Evolutionary conservation across 2,888 invertebrate genomes (phyloP), one percentile per base, ranked within the genome.

Genomic region (Prosapia bicincta): DNA sequence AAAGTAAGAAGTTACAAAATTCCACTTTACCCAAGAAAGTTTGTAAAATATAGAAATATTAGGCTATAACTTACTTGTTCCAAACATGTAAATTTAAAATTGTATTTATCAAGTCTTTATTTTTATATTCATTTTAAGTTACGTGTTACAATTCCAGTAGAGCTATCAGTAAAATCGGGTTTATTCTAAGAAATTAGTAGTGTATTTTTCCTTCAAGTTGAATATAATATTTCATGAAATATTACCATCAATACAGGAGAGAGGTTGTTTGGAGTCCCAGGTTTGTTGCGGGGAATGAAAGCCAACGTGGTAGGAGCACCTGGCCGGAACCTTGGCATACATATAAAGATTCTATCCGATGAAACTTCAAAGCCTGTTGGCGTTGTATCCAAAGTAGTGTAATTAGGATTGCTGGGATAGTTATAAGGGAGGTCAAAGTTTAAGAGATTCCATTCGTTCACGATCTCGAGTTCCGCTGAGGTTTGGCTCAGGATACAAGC

Each of bases 301-400:
- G 89, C 90, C 6, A 95, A 82, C 0, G 94, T 93, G 0, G 94
- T 92, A 0, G 95, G 90, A 0, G 94, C 91, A 3, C 95, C 95
- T 0, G 89, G 88, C 76, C 93, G 88, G 28, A 94, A 84, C 75
- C 95, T 86, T 0, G 95, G 95, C 13, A 91, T 90, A 0, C 93
- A 90, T n/a, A 95, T 78, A 83, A 93, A 94, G 26, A 95, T 86
- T 78, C 91, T 87, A 81, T 93, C 91, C 85, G 89, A 88, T 1
- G 89, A 89, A 30, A 94, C 86, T 82, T 93, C 93, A 77, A 95
- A 83, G 0, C 95, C 94, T 0, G 94, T 94, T 43, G 92, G 90
- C 3, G 93, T 90, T 0, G 92, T 90, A 84, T 93, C 93, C 82
- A 92, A 91, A 0, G 93, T 91, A 79, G 89, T 90, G 83, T 88